phyloP scores from a whole-genome alignment of 1,140 invertebrate genomes.

The Paramacrobiotus metropolitanus region DNA sequence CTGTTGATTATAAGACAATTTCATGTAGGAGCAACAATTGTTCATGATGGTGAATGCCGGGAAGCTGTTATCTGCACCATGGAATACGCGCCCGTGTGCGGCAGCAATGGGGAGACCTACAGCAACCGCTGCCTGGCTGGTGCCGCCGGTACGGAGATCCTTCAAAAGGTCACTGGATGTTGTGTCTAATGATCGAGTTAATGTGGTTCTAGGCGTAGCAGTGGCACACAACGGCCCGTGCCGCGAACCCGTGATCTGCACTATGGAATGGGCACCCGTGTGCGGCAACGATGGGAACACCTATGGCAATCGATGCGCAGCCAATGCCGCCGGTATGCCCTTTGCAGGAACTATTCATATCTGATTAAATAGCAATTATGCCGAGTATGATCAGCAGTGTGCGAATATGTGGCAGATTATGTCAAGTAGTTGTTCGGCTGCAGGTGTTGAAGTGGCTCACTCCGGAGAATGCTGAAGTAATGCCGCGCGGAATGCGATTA shows the following conservation, averaged over 20 bases:
- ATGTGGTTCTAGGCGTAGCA: not conserved
- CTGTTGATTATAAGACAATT: no score
- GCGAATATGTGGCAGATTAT: not conserved
- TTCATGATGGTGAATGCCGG: no score
- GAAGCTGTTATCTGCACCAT: no score
- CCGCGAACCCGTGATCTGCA: constrained; percentile 15
- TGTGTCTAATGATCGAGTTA: not conserved
- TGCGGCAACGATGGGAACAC: constrained; percentile 37
- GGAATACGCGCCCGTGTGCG: not conserved
- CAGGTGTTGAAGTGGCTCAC: no score
- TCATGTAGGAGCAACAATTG: no score
- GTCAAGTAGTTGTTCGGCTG: no score
- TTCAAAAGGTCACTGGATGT: not conserved
- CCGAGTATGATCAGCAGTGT: not conserved
- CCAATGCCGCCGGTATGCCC: not conserved
- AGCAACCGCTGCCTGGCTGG: not conserved
- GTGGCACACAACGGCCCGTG: not conserved
- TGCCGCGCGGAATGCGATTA: no score
- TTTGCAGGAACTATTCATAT: no score
- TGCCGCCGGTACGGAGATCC: not conserved
- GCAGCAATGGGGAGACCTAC: not conserved
- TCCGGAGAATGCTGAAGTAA: no score
- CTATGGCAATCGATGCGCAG: constrained; percentile 33
- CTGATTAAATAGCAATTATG: no score
- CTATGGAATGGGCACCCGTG: constrained; percentile 38